These are phyloP conservation scores for Zaprionus lineosus DNA, from an alignment of 2,888 invertebrate species.

Conservation along the genomic window DNA sequence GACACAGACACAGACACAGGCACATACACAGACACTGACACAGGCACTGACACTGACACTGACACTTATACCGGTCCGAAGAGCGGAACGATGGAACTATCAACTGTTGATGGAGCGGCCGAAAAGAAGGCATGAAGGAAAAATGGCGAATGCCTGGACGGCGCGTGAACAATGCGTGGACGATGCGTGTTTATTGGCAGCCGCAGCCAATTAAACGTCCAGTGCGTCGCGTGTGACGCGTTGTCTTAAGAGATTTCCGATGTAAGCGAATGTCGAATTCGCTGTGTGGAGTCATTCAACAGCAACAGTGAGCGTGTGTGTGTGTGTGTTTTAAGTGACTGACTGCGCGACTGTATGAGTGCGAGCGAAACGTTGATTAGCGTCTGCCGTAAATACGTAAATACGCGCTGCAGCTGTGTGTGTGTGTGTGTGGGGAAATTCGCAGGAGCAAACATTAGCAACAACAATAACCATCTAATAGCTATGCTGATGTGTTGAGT, in stretches of 20 bases:
- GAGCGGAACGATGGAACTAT: no score
- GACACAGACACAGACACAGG: no score
- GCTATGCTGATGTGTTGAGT: neutral
- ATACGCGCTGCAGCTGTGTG: neutral
- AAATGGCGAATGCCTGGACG: slow-evolving; percentile 36
- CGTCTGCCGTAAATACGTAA: neutral
- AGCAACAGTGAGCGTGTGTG: neutral
- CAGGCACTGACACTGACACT: no score
- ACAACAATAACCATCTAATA: slow-evolving; percentile 9
- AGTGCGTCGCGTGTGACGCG: slow-evolving; percentile 3
- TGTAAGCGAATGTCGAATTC: slow-evolving; percentile 1
- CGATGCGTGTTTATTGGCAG: slow-evolving; percentile 55
- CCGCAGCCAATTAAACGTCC: slow-evolving; percentile 57
- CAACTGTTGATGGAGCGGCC: no score
- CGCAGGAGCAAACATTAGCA: slow-evolving; percentile 3
- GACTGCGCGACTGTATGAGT: slow-evolving; percentile 1
- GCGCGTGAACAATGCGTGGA: slow-evolving; percentile 47
- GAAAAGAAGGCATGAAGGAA: slow-evolving; percentile 5
- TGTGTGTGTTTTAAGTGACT: no score
- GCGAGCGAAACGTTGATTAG: neutral
- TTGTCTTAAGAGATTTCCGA: slow-evolving; percentile 13
- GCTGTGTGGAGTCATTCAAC: neutral
- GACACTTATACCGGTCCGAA: no score
- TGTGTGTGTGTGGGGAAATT: slow-evolving; percentile 12
- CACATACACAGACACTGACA: no score